phyloP scores from a whole-genome alignment of 1,140 invertebrate genomes.

The Drosophila grimshawi region DNA sequence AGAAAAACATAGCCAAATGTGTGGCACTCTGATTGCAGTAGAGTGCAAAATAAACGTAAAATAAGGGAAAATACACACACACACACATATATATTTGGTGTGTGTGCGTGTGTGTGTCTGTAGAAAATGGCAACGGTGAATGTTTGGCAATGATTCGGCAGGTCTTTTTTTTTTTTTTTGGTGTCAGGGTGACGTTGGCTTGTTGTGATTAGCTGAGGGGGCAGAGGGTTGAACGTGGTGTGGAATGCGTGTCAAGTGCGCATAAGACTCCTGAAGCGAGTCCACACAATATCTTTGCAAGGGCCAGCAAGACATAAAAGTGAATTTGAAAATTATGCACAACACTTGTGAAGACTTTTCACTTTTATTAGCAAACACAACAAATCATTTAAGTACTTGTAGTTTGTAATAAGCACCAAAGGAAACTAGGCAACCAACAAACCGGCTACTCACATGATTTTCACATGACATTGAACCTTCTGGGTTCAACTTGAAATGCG shows the following conservation, averaged over 20 bases:
- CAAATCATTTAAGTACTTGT: slow-evolving; percentile 18
- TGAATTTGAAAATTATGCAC: slow-evolving; percentile 76
- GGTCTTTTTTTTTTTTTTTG: slow-evolving; percentile 46
- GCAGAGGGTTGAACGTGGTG: neutral
- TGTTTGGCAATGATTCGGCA: slow-evolving; percentile 75
- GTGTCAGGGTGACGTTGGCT: slow-evolving; percentile 16
- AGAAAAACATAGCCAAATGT: slow-evolving; percentile 28
- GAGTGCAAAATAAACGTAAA: slow-evolving; percentile 58
- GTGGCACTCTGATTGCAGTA: slow-evolving; percentile 64
- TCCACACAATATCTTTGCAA: slow-evolving; percentile 26
- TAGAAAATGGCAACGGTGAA: slow-evolving; percentile 18
- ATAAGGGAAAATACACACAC: slow-evolving; percentile 10
- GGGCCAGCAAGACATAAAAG: slow-evolving; percentile 60
- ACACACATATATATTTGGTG: too few relatives aligned
- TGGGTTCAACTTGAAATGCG: slow-evolving; percentile 58
- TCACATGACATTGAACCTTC: slow-evolving; percentile 65
- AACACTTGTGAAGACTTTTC: slow-evolving; percentile 47
- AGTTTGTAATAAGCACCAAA: slow-evolving; percentile 22
- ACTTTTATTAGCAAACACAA: slow-evolving; percentile 27
- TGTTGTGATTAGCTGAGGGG: slow-evolving; percentile 36
- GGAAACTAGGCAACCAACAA: slow-evolving; percentile 14
- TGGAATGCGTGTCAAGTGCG: slow-evolving; percentile 32
- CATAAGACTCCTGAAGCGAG: slow-evolving; percentile 43
- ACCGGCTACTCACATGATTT: slow-evolving; percentile 38
- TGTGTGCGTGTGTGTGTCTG: too few relatives aligned